Base-by-base conservation (phyloP, 2,888 invertebrate genomes). In the Torymus aiolomorphi region DNA sequence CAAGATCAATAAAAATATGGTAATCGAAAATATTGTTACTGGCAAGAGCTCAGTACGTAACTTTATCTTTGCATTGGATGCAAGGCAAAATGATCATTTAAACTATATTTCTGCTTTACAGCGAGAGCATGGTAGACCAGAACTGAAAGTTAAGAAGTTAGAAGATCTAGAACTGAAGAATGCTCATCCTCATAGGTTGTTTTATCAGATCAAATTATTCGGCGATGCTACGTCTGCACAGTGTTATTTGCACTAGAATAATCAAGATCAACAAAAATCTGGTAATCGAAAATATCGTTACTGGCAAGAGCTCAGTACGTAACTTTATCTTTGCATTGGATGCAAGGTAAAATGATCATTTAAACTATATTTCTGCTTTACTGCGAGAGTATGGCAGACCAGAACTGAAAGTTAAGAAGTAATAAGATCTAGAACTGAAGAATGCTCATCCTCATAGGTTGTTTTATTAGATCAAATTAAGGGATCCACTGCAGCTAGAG, bases 251-350 rank as follows among this genome's bases (percentile, higher is more conserved):
- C n/a, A n/a, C n/a, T n/a, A n/a, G n/a, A n/a, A n/a, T n/a, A n/a
- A n/a, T n/a, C n/a, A n/a, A n/a, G n/a, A n/a, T n/a, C n/a, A n/a
- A n/a, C n/a, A n/a, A n/a, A n/a, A n/a, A n/a, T n/a, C n/a, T n/a
- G n/a, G n/a, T n/a, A n/a, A n/a, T n/a, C 84, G 96, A 97, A 91
- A 97, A 98, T 89, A 24, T 24, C 24, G 24, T 2, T 24, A 93
- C 92, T 85, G 95, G 96, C 75, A 95, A 95, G 88, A 92, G 93
- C 82, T 91, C 95, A 82, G 93, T 95, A 54, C 94, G 93, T 82
- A 93, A 92, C 84, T 95, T 97, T 88, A 91, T 96, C 49, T 93
- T 96, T 84, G 92, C 94, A 12, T 88, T 97, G 49, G 96, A 96
- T 85, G 92, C 94, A 14, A 89, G 91, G 10, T 91, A 93, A 57